phyloP scores from a whole-genome alignment of 2,797 vertebrate genomes.

The Acrocephalus scirpaceus region DNA sequence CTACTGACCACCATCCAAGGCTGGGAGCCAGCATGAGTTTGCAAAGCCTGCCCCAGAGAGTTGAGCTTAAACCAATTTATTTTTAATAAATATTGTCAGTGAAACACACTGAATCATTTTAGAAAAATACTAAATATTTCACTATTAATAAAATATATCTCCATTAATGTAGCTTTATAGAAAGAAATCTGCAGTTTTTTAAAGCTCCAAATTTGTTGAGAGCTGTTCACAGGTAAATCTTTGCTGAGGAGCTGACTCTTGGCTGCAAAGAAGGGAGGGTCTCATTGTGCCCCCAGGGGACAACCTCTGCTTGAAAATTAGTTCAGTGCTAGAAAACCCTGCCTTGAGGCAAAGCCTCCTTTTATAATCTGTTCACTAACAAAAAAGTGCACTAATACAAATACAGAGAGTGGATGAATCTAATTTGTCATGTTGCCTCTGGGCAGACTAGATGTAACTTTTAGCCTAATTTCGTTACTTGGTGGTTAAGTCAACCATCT shows the following conservation, averaged over 20 bases:
- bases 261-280: neutral
- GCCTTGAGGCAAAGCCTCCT: slow-evolving; percentile 33
- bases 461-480: slow-evolving; percentile 46
- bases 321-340: slow-evolving; percentile 29
- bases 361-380: slow-evolving; percentile 44
- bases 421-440: slow-evolving; percentile 63
- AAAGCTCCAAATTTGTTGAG: neutral
- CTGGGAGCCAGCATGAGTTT: neutral
- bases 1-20: neutral
- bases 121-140: neutral
- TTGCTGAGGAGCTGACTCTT: neutral
- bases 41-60: neutral
- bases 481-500: neutral
- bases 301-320: slow-evolving; percentile 25
- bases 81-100: neutral
- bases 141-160: neutral
- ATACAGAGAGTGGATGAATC: slow-evolving; percentile 16
- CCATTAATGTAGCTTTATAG: neutral
- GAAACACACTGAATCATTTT: neutral
- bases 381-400: slow-evolving; percentile 42
- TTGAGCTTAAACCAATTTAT: neutral
- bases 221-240: neutral
- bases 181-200: neutral
- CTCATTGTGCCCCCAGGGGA: neutral
- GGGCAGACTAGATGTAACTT: slow-evolving; percentile 52